Evolutionary conservation across 64 coral and sea anemone species (phyloP).

Genomic region (Astreopora myriophthalma): DNA sequence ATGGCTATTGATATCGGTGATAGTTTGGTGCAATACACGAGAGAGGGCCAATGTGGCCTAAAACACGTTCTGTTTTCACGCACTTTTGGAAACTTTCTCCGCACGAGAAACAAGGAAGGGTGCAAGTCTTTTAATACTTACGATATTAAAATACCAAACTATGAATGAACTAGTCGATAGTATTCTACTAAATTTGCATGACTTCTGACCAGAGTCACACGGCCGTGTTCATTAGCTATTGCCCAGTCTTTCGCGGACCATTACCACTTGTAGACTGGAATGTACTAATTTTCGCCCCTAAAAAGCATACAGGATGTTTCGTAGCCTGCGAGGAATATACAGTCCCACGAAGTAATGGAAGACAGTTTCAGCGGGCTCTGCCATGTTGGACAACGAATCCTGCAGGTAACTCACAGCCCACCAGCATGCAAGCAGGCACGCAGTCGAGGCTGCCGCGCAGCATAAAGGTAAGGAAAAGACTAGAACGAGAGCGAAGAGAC

Average conservation of each 20-base stretch:
- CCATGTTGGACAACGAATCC: constrained; percentile 24
- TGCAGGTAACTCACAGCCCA: constrained; percentile 26
- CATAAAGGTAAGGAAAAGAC: constrained; percentile 8
- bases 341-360: constrained; percentile 41
- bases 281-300: not conserved
- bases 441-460: constrained; percentile 36
- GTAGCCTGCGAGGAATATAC: constrained; percentile 11
- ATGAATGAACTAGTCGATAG: no score
- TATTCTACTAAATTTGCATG: no score
- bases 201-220: no score
- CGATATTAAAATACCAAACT: no score
- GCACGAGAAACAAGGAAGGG: not conserved
- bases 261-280: not conserved
- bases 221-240: no score
- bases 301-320: constrained; percentile 13
- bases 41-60: no score
- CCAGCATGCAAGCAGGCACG: constrained; percentile 15
- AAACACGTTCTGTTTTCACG: not conserved
- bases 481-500: constrained; percentile 5
- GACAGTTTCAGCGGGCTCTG: constrained; percentile 1
- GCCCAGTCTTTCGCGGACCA: no score
- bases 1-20: not conserved
- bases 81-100: not conserved
- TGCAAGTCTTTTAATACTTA: no score
- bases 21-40: no score